A percentile compares a stretch with the other conserved stretches of the same genome.
These are phyloP conservation scores for Lagopus leucura DNA, from an alignment of 2,113 vertebrate species.

Conservation along the genomic window DNA sequence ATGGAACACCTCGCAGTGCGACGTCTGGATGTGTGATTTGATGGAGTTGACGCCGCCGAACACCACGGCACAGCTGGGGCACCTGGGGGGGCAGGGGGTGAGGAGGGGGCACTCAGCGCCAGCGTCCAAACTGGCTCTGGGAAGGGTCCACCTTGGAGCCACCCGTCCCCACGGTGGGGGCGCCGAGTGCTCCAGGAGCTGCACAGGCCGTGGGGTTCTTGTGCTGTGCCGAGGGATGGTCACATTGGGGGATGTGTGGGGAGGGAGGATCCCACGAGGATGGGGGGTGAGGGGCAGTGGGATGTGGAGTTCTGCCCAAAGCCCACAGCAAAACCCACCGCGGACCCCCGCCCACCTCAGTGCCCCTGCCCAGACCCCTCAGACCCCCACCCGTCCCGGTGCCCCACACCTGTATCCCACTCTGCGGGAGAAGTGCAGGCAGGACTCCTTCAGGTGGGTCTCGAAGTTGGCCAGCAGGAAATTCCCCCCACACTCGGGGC, in stretches of 20 bases:
- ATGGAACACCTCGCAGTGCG: conserved; percentile 96
- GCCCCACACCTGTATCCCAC: conserved; percentile 90
- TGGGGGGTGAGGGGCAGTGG: rapidly evolving
- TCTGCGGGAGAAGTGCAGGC: conserved; percentile 91
- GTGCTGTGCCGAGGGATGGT: too few relatives aligned
- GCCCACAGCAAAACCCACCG: rapidly evolving
- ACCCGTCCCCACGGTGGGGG: not conserved
- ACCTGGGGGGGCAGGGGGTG: conserved; percentile 74
- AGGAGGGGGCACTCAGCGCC: not conserved
- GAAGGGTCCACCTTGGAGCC: not conserved
- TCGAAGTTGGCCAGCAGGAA: conserved; percentile 84
- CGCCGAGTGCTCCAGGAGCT: not conserved
- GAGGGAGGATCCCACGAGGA: rapidly evolving
- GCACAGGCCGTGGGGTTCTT: not conserved
- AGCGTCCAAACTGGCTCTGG: not conserved
- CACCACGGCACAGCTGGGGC: conserved; percentile 93
- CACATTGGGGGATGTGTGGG: not conserved
- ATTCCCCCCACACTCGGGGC: conserved; percentile 90
- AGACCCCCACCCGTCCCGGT: not conserved
- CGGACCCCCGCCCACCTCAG: not conserved
- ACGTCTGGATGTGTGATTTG: conserved; percentile 94
- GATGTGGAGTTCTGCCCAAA: rapidly evolving
- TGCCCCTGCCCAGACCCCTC: not conserved
- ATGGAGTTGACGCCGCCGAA: conserved; percentile 94
- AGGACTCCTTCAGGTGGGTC: conserved; percentile 85